Evolutionary conservation across 2,113 vertebrate genomes (phyloP), one percentile per base, ranked within the genome.

Genomic region (Zeus faber): DNA sequence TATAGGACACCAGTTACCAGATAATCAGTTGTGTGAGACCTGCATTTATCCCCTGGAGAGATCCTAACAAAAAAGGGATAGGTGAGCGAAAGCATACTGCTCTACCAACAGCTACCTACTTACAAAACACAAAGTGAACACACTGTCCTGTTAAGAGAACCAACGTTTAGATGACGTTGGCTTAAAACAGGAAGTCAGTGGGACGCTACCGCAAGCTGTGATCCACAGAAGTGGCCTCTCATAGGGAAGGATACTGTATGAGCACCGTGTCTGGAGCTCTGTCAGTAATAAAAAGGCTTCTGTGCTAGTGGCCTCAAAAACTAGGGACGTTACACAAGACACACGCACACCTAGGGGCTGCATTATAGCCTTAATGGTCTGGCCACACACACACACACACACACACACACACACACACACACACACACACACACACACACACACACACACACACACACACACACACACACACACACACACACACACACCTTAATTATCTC

Each of bases 241-340:
- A 50, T 35, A 40, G 65, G 49, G 44, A 80, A 53, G 58, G 53
- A 59, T 31, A 58, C 17, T 65, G 60, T 79, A 79, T 65, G 78
- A 56, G 29, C 33, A 58, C 5, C 21, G 22, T 25, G 54, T 65
- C 47, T 53, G 13, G 41, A 43, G 39, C 40, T 23, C 1, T 47
- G 31, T 9, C 21, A 52, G 54, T 63, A 54, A 45, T 56, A 72
- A 79, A 79, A 49, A 69, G 58, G 47, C 61, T 61, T 69, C 65
- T 76, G 72, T 76, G 60, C 39, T 60, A 23, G 18, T 62, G 52
- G 39, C 31, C 58, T 70, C 2, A 2, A 64, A 71, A 82, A 18
- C 75, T 24, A 50, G 44, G 72, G 74, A 86, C 78, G 74, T 83
- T 80, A 68, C 68, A 73, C 51, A 77, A 82, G 62, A 20, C n/a